Conservation (phyloP, 2,797 vertebrate species). For the Anableps anableps region DNA sequence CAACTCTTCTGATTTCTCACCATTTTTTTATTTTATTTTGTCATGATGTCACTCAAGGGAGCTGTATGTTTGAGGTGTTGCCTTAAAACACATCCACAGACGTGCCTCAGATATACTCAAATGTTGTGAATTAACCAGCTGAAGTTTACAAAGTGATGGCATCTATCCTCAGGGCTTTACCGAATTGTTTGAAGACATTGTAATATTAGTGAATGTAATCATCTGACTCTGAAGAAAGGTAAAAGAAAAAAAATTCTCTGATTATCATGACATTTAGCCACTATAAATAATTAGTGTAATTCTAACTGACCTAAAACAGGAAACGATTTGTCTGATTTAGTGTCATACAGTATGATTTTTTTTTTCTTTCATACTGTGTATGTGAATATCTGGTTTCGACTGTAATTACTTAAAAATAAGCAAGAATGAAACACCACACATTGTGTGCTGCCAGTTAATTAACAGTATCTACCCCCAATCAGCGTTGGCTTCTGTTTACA, state of each 20-base stretch:
- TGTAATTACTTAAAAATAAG: constrained; percentile 14
- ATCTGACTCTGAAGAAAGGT: background rate
- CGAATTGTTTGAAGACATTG: background rate
- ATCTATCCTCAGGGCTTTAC: background rate
- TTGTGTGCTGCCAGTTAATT: constrained; percentile 7
- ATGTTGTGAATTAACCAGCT: background rate
- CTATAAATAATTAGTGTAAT: background rate
- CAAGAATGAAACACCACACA: constrained; percentile 9
- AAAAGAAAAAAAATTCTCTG: no score
- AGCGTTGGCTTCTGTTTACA: constrained; percentile 11
- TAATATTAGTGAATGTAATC: background rate
- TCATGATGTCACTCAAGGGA: background rate
- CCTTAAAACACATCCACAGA: background rate
- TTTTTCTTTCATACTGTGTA: background rate
- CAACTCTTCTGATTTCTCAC: background rate
- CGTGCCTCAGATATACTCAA: background rate
- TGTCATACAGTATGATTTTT: background rate
- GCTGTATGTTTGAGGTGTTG: no score
- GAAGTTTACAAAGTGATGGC: background rate
- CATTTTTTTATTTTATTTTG: background rate
- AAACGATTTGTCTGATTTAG: background rate
- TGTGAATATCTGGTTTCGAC: background rate
- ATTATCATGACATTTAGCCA: background rate
- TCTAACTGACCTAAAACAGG: background rate
- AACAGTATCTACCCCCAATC: constrained; percentile 20